Base-by-base conservation (phyloP, 2,888 invertebrate genomes). In the Dichetophora obliterata region DNA sequence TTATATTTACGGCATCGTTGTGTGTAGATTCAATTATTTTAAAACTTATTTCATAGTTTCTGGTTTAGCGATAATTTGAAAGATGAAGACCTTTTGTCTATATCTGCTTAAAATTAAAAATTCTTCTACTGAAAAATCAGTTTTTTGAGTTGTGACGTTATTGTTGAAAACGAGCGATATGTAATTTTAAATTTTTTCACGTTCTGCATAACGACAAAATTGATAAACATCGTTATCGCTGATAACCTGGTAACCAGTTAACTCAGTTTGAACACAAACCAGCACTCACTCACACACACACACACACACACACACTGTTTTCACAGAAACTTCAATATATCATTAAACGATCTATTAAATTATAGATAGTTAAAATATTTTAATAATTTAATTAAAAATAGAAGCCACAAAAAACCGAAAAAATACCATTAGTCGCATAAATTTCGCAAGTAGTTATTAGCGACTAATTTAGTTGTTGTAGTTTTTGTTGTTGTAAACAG, bases 361-460 rank as follows among this genome's bases (percentile, higher is more conserved):
- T 59, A 59, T 59, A 59, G 27, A 24, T 59, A 59, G 27, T 59
- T 59, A 59, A 27, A 22, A 24, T 24, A 19, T 43, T 31, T 63
- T 14, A 31, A 63, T 24, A 50, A 68, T 66, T 66, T 48, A 66
- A 34, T 65, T 65, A 19, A 34, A 65, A 65, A 65, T 31, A 37
- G 31, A 16, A 11, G 31, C 4, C 43, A 66, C 19, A 37, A 37
- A n/a, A 66, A n/a, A 3, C n/a, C 0, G 0, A 22, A 14, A 11
- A 3, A 6, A 43, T 14, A 6, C 43, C 11, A 43, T 11, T 11
- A 2, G 5, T 22, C 54, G 69, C 27, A 69, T 69, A 69, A 16
- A 24, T 68, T 48, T 68, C 14, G 50, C 68, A 69, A 31, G 24
- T 31, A 14, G 48, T 8, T 68, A 48, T 48, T 63, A 19, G 16